Evolutionary conservation across 2,888 invertebrate species (phyloP), one percentile per base, ranked within the genome.

Genomic region (Dinocampus coccinellae): DNA sequence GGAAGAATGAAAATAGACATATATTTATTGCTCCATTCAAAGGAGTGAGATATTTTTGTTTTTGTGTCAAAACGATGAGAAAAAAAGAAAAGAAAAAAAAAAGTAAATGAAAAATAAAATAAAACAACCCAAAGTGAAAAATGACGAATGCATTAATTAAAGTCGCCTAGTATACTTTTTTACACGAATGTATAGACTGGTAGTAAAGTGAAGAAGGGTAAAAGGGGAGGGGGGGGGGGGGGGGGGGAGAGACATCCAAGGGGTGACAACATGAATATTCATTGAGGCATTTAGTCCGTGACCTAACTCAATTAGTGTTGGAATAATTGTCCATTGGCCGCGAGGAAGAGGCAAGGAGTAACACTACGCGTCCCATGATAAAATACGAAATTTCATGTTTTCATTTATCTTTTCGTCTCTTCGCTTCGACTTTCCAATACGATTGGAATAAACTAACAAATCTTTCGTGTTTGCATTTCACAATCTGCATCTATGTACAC

Each of bases 231-330:
- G 69, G 42, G 66, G 42, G 67, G 16, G 20, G 53, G n/a, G 47
- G 26, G 55, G 4, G 69, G 55, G 69, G 42, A 66, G 42, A 65
- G 16, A n/a, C n/a, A n/a, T n/a, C n/a, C 36, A 60, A 7, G 69
- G 55, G 69, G 42, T 68, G 42, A 65, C 60, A 58, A 64, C 42
- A 83, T 85, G 82, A 83, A 84, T 85, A 85, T 85, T 85, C 83
- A 85, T 82, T 75, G 76, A 55, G 68, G 80, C 80, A 81, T 82
- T 84, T 82, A 81, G 82, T 80, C 80, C 77, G 77, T 73, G 78
- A 75, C 80, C 80, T 83, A 83, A 83, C 81, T 83, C 83, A 82
- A 84, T 84, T 83, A 83, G 79, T 77, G 78, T 76, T 64, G 76
- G 81, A 84, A 84, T 82, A 83, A 83, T 84, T 82, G 80, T 78